phyloP scores from a whole-genome alignment of 2,888 invertebrate species.

The Ochropacha duplaris region DNA sequence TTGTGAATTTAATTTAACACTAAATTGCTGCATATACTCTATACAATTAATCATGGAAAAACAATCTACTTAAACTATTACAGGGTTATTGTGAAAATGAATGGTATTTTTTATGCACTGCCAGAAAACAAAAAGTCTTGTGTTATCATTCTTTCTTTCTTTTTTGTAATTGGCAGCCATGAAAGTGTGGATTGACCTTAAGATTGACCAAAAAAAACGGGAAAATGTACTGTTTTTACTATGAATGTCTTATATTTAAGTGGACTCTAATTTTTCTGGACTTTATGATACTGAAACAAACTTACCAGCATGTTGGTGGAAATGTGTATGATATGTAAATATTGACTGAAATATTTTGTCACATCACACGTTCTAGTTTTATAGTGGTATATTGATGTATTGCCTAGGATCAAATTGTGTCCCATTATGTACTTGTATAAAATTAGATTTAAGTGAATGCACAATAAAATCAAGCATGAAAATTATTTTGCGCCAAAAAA shows the following conservation, averaged over 20 bases:
- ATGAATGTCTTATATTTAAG: neutral
- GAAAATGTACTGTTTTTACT: no score
- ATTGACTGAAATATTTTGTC: neutral
- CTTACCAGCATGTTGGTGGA: neutral
- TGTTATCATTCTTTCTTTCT: no score
- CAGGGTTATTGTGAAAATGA: neutral
- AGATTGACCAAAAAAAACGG: no score
- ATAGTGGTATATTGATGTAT: neutral
- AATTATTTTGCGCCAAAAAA: neutral
- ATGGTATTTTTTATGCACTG: neutral
- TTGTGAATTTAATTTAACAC: neutral
- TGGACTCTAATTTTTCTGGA: neutral
- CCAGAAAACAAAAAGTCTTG: no score
- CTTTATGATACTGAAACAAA: neutral
- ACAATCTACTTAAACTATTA: neutral
- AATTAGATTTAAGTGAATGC: neutral
- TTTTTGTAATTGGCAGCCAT: no score
- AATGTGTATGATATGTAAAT: neutral
- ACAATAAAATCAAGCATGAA: neutral
- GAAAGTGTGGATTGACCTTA: no score
- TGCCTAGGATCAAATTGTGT: neutral
- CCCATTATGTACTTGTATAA: neutral
- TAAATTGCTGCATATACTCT: no score
- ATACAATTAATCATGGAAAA: no score
- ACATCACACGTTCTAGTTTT: neutral